Evolutionary conservation across 1,140 invertebrate species (phyloP).

Genomic region (Lethocerus indicus): DNA sequence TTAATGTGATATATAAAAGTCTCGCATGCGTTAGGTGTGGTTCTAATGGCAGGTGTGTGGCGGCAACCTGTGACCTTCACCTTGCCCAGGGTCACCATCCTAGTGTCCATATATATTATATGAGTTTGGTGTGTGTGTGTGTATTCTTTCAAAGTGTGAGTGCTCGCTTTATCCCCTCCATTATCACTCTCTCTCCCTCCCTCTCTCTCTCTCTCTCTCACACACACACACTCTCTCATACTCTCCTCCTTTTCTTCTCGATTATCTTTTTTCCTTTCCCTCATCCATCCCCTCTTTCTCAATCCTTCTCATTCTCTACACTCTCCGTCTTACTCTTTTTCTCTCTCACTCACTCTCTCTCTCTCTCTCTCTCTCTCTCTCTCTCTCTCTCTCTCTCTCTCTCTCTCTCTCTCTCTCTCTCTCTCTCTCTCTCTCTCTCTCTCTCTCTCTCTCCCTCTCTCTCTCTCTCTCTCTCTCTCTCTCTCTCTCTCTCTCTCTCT

Average conservation of each 20-base stretch:
- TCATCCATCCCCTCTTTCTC: not conserved
- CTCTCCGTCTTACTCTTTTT: not conserved
- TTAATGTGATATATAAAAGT: no score
- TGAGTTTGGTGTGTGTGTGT: no score
- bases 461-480: not conserved
- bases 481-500: not conserved
- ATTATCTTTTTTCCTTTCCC: not conserved
- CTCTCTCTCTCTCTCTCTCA: not conserved
- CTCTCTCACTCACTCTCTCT: not conserved
- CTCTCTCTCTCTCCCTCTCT: not conserved
- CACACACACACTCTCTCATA: not conserved
- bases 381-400: not conserved
- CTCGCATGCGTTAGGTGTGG: no score
- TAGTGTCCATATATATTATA: no score
- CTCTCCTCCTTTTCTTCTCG: not conserved
- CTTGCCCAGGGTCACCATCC: no score
- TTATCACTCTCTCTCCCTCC: no score
- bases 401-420: not conserved
- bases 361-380: not conserved
- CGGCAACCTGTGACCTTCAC: no score
- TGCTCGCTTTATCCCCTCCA: no score
- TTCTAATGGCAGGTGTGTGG: no score
- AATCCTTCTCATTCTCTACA: not conserved
- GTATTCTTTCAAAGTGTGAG: no score
- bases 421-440: not conserved